phyloP scores from a whole-genome alignment of 2,113 vertebrate genomes.

The Tachuris rubrigastra region DNA sequence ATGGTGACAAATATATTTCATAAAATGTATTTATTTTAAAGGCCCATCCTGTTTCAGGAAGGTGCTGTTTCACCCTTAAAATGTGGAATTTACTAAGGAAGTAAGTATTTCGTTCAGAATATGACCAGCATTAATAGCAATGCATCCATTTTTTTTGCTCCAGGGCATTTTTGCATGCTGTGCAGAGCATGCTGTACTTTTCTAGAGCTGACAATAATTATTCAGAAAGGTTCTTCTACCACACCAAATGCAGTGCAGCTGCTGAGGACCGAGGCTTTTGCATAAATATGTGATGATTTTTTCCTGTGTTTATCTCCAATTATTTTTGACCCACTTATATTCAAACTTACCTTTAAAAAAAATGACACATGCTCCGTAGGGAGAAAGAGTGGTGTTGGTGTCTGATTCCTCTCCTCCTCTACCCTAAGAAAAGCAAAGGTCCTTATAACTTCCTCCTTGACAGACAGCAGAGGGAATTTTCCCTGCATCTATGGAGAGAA shows the following conservation, averaged over 20 bases:
- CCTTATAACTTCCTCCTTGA: neutral
- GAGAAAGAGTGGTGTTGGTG: neutral
- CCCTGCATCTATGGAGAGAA: neutral
- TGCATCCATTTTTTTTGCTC: conserved; percentile 41
- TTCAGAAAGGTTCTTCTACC: neutral
- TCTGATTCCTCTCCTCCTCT: neutral
- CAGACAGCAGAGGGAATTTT: neutral
- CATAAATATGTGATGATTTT: neutral
- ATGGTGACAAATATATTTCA: neutral
- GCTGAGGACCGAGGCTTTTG: neutral
- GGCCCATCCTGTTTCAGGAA: neutral
- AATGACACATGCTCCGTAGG: neutral
- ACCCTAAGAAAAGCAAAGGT: neutral
- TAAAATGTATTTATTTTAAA: neutral
- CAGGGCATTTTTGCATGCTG: neutral
- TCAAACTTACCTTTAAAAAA: neutral
- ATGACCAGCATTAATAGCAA: neutral
- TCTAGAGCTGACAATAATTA: neutral
- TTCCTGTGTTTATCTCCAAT: neutral
- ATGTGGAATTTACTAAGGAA: neutral
- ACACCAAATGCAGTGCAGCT: neutral
- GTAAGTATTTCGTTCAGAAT: conserved; percentile 2
- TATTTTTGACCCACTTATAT: neutral
- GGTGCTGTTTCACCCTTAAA: neutral
- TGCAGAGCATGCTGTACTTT: neutral